A percentile compares a stretch with the other conserved stretches of the same genome.
phyloP scores from a whole-genome alignment of 2,113 vertebrate species.

The Pithys albifrons region DNA sequence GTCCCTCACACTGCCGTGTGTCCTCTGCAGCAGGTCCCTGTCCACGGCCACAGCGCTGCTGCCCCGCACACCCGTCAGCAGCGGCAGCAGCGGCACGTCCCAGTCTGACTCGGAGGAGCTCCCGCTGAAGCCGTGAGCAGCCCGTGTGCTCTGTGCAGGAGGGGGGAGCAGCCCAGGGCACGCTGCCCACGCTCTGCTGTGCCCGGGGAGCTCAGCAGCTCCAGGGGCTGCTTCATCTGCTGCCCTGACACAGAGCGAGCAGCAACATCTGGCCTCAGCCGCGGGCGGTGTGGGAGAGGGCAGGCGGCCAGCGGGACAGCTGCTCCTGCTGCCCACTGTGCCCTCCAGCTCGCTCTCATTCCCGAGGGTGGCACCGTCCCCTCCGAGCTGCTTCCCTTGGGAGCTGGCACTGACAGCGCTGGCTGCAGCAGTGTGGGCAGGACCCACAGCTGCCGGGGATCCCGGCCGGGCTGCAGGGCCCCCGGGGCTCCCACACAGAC shows the following conservation, averaged over 20 bases:
- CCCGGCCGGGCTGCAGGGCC: fast-evolving
- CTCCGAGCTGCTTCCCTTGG: background rate
- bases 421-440: background rate
- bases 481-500: background rate
- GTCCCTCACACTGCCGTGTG: conserved; percentile 49
- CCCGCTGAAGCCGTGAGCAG: background rate
- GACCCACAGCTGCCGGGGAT: background rate
- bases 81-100: conserved; percentile 70
- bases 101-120: conserved; percentile 63
- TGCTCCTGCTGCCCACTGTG: background rate
- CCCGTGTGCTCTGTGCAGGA: fast-evolving
- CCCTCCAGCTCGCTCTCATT: background rate
- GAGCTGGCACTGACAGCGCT: fast-evolving
- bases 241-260: background rate
- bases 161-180: background rate
- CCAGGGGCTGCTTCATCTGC: background rate
- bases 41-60: background rate
- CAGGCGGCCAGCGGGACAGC: background rate
- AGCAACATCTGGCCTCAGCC: background rate
- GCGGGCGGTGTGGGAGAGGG: background rate
- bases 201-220: background rate
- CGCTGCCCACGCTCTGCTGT: background rate
- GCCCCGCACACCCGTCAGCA: background rate
- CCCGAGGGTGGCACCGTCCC: background rate
- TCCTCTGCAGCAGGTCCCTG: conserved; percentile 70